A percentile compares a stretch with the other conserved stretches of the same genome.
Evolutionary conservation across 2,888 invertebrate genomes (phyloP).

Genomic region (Acanthacorydalis orientalis): DNA sequence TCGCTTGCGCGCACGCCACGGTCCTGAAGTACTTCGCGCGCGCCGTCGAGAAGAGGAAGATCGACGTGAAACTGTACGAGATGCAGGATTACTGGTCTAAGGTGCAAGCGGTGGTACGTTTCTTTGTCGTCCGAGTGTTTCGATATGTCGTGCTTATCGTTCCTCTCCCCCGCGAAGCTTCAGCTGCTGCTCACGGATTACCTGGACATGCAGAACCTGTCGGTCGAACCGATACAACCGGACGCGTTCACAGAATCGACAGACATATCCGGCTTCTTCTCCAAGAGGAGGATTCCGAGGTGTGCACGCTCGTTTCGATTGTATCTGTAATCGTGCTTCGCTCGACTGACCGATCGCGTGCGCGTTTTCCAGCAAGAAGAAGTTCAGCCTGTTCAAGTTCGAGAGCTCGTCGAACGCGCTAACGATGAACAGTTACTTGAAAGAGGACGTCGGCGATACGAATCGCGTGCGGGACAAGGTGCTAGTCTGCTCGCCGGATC

Average conservation of each 20-base stretch:
- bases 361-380: conserved; percentile 32
- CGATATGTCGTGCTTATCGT: conserved; percentile 1
- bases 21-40: conserved; percentile 46
- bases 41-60: conserved; percentile 38
- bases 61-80: conserved; percentile 42
- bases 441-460: conserved; percentile 14
- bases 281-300: conserved; percentile 29
- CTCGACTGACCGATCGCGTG: too few species aligned
- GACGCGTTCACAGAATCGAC: conserved; percentile 21
- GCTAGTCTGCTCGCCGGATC: conserved; percentile 61
- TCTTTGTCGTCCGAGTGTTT: background rate
- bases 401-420: conserved; percentile 37
- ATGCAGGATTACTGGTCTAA: conserved; percentile 77
- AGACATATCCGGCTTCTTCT: conserved; percentile 37
- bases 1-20: conserved; percentile 58
- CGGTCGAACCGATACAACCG: conserved; percentile 37
- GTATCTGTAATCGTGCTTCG: conserved; percentile 16
- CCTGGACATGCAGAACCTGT: conserved; percentile 68
- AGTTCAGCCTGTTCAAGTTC: conserved; percentile 46
- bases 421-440: conserved; percentile 18
- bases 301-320: conserved; percentile 12
- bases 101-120: conserved; percentile 70
- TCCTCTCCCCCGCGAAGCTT: conserved; percentile 35
- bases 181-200: conserved; percentile 75
- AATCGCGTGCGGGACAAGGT: conserved; percentile 29